Evolutionary conservation across 1,140 invertebrate species (phyloP).

Genomic region (Aethina tumida): DNA sequence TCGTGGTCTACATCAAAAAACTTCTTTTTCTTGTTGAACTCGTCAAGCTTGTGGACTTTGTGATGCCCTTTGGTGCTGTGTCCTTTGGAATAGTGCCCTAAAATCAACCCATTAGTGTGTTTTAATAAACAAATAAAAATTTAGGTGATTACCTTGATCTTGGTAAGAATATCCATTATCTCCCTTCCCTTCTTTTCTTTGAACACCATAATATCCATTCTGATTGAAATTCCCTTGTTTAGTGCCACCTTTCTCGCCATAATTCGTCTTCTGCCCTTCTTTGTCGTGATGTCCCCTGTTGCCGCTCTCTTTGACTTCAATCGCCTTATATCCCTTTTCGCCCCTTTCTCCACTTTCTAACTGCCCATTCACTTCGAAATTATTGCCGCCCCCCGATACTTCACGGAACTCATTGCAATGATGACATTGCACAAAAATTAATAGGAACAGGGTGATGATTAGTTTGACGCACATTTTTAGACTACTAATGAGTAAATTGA

Average conservation of each 20-base stretch:
- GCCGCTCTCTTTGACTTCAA: slow-evolving; percentile 49
- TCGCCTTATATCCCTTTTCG: slow-evolving; percentile 33
- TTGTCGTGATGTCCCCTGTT: slow-evolving; percentile 54
- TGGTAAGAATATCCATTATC: slow-evolving; percentile 48
- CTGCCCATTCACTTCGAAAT: slow-evolving; percentile 4
- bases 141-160: slow-evolving; percentile 45
- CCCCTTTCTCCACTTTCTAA: slow-evolving; percentile 24
- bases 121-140: too few species aligned
- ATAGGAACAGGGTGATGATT: too few species aligned
- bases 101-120: too few species aligned
- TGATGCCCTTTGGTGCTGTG: slow-evolving; percentile 50
- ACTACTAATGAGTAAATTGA: too few species aligned
- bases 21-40: slow-evolving; percentile 56
- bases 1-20: slow-evolving; percentile 52
- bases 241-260: slow-evolving; percentile 45
- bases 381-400: slow-evolving; percentile 8
- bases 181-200: slow-evolving; percentile 47
- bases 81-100: slow-evolving; percentile 48
- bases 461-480: too few species aligned
- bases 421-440: too few species aligned
- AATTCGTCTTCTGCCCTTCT: slow-evolving; percentile 46
- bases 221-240: slow-evolving; percentile 53
- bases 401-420: too few species aligned
- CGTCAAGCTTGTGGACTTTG: slow-evolving; percentile 54
- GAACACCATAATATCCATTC: slow-evolving; percentile 50